A percentile compares a stretch with the other conserved stretches of the same genome.
Evolutionary conservation across 1,140 invertebrate genomes (phyloP).

Genomic region (Sycobia sp.): DNA sequence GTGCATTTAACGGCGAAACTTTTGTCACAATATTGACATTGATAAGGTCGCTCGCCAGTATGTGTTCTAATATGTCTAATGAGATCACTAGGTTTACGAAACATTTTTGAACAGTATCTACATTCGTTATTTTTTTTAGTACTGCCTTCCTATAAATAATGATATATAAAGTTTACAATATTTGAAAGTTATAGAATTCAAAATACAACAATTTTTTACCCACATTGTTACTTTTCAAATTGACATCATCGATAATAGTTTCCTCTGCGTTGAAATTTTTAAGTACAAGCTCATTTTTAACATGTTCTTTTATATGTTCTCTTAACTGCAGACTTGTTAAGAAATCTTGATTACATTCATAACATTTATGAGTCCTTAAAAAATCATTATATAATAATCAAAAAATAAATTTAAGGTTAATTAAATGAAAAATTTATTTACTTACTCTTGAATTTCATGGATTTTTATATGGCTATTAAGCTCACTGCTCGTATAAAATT

Average conservation of each 20-base stretch:
- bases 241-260: neutral
- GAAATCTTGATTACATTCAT: constrained; percentile 33
- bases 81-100: constrained; percentile 64
- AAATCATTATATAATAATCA: neutral
- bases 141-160: constrained; percentile 2
- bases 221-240: neutral
- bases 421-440: constrained; percentile 8
- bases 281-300: constrained; percentile 20
- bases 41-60: constrained; percentile 72
- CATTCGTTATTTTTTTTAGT: constrained; percentile 60
- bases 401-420: neutral
- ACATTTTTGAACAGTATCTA: constrained; percentile 63
- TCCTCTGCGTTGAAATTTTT: constrained; percentile 7
- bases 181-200: neutral
- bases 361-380: constrained; percentile 28
- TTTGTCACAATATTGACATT: constrained; percentile 69
- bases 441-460: constrained; percentile 48
- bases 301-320: constrained; percentile 30
- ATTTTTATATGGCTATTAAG: constrained; percentile 60
- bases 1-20: constrained; percentile 74
- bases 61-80: constrained; percentile 66
- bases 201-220: neutral
- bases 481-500: constrained; percentile 57
- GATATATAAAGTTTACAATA: no score
- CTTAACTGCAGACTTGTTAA: constrained; percentile 13